Base-by-base conservation (phyloP, 2,113 vertebrate genomes). In the Dissostichus mawsoni region DNA sequence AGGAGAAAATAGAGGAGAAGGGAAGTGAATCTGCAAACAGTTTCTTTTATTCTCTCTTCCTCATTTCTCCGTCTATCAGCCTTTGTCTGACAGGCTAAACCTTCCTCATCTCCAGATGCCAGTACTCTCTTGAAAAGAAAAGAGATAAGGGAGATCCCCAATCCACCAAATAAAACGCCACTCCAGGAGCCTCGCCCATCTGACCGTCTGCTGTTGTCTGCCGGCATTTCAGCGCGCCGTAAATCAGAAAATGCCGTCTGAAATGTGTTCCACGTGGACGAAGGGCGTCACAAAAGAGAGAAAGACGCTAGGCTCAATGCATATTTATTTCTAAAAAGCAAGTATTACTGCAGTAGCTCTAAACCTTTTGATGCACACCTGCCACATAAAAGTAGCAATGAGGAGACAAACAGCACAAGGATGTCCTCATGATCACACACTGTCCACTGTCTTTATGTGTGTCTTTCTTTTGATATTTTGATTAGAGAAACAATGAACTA, bases 1-100 rank as follows among this genome's bases (percentile, higher is more conserved):
- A 53, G 48, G 64, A 61, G 50, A 12, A 45, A 53, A 53, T 20
- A 29, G 45, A 72, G 70, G 51, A 79, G 52, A 82, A 12, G 74
- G 73, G 90, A 88, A 89, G 84, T 87, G 87, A 89, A 91, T 91
- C 85, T 92, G 85, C 88, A 75, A 90, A 80, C 78, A 70, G 33
- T 64, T 79, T 88, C 68, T 87, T 89, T 78, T 69, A 71, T 88
- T 82, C 52, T 29, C 74, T 80, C 63, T 89, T 89, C 87, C 83
- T 64, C 74, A 82, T 84, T 90, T 81, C 79, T 86, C 70, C 11
- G 61, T 83, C 75, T 69, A 29, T 81, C 29, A 36, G 36, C 18
- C 59, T 51, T 47, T 55, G 72, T 68, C 78, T 74, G 55, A 82
- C 44, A 50, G 47, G 57, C 56, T 76, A 23, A 33, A 81, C 73